Percentiles rank a stretch among this genome's conserved stretches.
Evolutionary conservation across 2,113 vertebrate species (phyloP).

Genomic region (Pollachius pollachius): DNA sequence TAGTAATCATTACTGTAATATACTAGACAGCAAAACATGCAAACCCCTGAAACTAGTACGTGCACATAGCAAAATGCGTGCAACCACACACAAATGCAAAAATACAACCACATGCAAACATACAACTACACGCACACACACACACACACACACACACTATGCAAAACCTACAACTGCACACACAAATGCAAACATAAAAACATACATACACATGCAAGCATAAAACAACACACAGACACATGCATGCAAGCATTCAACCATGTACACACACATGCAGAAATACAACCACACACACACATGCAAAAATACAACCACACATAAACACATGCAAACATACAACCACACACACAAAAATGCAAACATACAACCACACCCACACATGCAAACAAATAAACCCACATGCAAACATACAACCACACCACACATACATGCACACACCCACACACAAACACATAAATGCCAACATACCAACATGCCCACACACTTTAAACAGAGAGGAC

Average conservation of each 20-base stretch:
- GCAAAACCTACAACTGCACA: background rate
- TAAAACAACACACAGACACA: background rate
- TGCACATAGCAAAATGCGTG: no score
- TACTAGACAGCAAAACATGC: no score
- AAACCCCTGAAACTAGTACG: no score
- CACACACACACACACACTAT: background rate
- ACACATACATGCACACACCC: no score
- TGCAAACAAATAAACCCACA: background rate
- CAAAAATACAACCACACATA: background rate
- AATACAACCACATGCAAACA: no score
- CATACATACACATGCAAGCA: background rate
- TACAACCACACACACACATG: background rate
- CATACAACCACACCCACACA: no score
- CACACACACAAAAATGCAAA: no score
- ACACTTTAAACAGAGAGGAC: constrained; percentile 25
- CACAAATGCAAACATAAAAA: background rate
- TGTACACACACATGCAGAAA: background rate
- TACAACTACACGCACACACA: no score
- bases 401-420: background rate
- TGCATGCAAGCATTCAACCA: constrained; percentile 5
- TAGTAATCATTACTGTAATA: no score
- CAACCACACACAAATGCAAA: no score
- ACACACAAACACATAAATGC: background rate
- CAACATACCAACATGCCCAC: background rate
- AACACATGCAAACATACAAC: no score